Base-by-base conservation (phyloP, 2,797 vertebrate species). In the Iguana delicatissima region DNA sequence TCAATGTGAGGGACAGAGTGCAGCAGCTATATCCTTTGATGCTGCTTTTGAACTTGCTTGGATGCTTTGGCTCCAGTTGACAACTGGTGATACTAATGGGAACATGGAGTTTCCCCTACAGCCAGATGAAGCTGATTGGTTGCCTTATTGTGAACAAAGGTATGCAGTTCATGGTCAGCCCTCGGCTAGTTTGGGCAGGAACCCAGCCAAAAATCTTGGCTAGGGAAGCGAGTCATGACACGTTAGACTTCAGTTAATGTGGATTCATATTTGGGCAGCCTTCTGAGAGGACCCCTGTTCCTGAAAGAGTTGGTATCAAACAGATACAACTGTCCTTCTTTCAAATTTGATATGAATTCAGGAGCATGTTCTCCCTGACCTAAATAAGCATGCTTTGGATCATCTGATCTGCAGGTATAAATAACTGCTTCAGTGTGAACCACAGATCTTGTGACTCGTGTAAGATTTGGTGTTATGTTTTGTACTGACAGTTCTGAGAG, bases 401-500 rank as follows among this genome's bases (percentile, higher is more conserved):
- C 80, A 67, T 73, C 84, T 42, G 42, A 88, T 84, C 73, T 57
- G 59, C 81, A 91, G 64, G 50, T 18, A 77, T 46, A 57, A 72
- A 52, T 8, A n/a, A 89, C 72, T 67, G 55, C 80, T 84, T 85
- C 6, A 80, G 20, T 50, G 14, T 62, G 86, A 93, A 79, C 50
- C 92, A 73, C 82, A 67, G 80, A 38, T 91, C 88, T 82, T 89
- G 72, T 64, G 72, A 79, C 86, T 62, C 91, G 92, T 6, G 52
- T 26, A 80, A n/a, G 55, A 82, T 85, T 64, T 79, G 52, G 91
- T 91, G 89, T 89, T 90, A 57, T 67, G 29, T 84, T 83, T 86
- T 80, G 55, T 88, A 88, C 87, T 80, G 84, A 89, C 76, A 89
- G 13, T 80, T 89, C 76, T 91, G 86, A 93, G 91, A 88, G 22